A percentile compares a stretch with the other conserved stretches of the same genome.
phyloP scores from a whole-genome alignment of 2,888 invertebrate genomes.

The Druceiella hillmani region DNA sequence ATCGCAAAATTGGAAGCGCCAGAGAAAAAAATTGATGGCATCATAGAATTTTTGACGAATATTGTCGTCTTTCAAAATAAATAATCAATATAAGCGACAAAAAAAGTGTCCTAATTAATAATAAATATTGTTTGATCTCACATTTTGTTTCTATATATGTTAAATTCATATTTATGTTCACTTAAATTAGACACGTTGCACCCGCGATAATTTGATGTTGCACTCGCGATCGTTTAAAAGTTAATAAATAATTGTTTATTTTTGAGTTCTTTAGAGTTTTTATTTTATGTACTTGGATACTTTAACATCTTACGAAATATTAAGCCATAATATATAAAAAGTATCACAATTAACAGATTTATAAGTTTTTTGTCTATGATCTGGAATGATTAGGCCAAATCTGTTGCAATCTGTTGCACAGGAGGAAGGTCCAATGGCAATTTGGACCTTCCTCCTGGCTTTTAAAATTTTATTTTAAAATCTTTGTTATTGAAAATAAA shows the following conservation, averaged over 20 bases:
- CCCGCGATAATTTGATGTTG: constrained; percentile 13
- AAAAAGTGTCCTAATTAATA: constrained; percentile 11
- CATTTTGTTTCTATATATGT: constrained; percentile 18
- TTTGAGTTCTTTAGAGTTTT: constrained; percentile 10
- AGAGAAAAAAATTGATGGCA: constrained; percentile 20
- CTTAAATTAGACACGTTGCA: constrained; percentile 16
- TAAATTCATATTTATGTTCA: constrained; percentile 16
- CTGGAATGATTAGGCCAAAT: no score
- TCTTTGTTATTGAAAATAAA: no score
- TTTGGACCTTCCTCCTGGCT: no score
- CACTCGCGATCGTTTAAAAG: no score
- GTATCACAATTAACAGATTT: no score
- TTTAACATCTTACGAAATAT: constrained; percentile 7
- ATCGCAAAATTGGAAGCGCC: constrained; percentile 24
- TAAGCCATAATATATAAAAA: no score
- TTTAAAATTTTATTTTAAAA: no score
- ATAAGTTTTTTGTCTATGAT: no score
- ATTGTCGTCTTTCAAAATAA: constrained; percentile 23
- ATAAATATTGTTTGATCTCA: constrained; percentile 17
- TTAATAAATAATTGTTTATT: constrained; percentile 16
- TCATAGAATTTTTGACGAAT: constrained; percentile 21
- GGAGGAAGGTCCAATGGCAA: no score
- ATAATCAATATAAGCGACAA: constrained; percentile 20
- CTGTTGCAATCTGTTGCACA: no score
- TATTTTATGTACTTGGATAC: no score